Evolutionary conservation across 23 tunicate species (phyloP).

Genomic region (Pegea sp.): DNA sequence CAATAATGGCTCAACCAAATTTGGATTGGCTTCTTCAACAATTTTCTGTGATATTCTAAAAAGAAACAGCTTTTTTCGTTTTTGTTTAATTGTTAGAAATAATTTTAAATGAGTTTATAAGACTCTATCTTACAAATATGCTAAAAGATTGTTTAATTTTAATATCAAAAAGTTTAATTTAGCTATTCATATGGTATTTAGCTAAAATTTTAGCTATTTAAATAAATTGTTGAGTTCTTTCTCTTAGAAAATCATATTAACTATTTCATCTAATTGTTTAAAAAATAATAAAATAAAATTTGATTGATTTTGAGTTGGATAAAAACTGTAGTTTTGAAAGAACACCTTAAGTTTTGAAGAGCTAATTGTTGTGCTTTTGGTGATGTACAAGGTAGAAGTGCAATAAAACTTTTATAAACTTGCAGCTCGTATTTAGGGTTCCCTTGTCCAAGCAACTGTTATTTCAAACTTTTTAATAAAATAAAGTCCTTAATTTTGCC

Average conservation of each 20-base stretch:
- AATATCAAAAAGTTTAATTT: no score
- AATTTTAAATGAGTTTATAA: no score
- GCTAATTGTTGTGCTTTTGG: slow-evolving; percentile 96
- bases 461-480: not conserved
- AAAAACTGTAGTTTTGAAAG: not conserved
- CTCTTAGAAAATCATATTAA: no score
- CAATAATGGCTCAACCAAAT: slow-evolving; percentile 61
- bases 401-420: slow-evolving; percentile 90
- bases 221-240: no score
- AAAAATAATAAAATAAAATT: no score
- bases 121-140: no score
- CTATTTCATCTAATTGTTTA: no score
- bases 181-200: no score
- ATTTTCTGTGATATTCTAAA: slow-evolving; percentile 39
- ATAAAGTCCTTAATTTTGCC: not conserved
- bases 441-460: slow-evolving; percentile 80
- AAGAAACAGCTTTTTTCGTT: not conserved
- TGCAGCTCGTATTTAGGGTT: slow-evolving; percentile 80
- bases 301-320: no score
- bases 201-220: no score
- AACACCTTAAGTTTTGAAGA: slow-evolving; percentile 37
- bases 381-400: slow-evolving; percentile 74
- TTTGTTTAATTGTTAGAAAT: not conserved
- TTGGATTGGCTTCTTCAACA: slow-evolving; percentile 53
- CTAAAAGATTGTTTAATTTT: no score